These are phyloP conservation scores for Mormoops blainvillei DNA, from an alignment of 2,113 vertebrate species.

Conservation along the genomic window DNA sequence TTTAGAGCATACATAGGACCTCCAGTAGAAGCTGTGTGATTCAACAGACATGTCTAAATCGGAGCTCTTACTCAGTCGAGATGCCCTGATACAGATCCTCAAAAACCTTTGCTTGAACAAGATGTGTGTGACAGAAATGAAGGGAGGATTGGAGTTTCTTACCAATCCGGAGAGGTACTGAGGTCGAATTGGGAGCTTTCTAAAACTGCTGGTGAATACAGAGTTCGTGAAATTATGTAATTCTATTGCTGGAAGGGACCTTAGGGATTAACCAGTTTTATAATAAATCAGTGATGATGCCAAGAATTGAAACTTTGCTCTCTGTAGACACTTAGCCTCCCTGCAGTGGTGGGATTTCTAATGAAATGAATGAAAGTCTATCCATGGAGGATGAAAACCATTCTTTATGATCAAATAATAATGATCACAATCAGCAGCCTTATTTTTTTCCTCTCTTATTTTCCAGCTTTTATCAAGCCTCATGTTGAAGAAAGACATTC, in stretches of 20 bases:
- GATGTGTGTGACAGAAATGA: background rate
- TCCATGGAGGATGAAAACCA: background rate
- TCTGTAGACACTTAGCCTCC: background rate
- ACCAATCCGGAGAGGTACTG: background rate
- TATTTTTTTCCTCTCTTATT: background rate
- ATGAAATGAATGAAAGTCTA: background rate
- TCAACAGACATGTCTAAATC: background rate
- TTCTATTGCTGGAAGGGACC: background rate
- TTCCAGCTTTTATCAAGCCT: background rate
- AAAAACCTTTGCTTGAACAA: slow-evolving; percentile 10
- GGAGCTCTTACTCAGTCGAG: background rate
- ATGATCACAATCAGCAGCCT: background rate
- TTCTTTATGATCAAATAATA: background rate
- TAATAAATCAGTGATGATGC: background rate
- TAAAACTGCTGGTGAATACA: slow-evolving; percentile 12
- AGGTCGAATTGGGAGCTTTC: background rate
- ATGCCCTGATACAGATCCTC: background rate
- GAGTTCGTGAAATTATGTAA: slow-evolving; percentile 11
- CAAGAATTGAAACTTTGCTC: slow-evolving; percentile 16
- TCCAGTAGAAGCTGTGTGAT: background rate
- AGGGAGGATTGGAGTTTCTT: background rate
- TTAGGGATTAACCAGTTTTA: slow-evolving; percentile 10
- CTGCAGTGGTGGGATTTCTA: background rate
- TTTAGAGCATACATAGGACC: background rate
- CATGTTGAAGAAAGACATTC: background rate